Base-by-base conservation (phyloP, 1,140 invertebrate genomes). In the Fopius arisanus region DNA sequence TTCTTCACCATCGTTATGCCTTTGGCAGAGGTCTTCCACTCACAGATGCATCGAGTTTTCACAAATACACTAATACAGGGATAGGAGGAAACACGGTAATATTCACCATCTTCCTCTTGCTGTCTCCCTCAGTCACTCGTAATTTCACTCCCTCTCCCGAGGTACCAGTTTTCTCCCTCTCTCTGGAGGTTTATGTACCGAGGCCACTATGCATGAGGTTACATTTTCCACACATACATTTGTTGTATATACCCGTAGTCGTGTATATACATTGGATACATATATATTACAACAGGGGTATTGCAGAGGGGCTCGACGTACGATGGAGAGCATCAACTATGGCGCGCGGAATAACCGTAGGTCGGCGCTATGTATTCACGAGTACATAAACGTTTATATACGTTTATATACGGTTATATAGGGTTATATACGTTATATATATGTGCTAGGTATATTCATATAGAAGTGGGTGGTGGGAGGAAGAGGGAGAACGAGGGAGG, bases 261-360 rank as follows among this genome's bases (percentile, higher is more conserved):
- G 54, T 59, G 23, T 28, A 59, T 59, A 66, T 66, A 29, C 12
- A 66, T 67, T 19, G 14, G 9, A n/a, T 48, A 51, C 14, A 28
- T 43, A 68, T 68, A 68, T 43, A 68, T 68, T 68, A 26, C 21
- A 40, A 59, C 54, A 26, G 23, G 7, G 26, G 67, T 67, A 67
- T 67, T 67, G 66, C 51, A 26, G 51, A 43, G 43, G n/a, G 43
- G 5, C 43, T 48, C 43, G 33, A 40, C 65, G 65, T 67, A 40
- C 31, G 65, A 67, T 66, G 63, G 28, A 66, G 33, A 66, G 65
- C 33, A 37, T 67, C 63, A 59, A 59, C 54, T 59, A 59, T 59
- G 54, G 54, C 54, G 54, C 33, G 54, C 65, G 54, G 23, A 26
- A 59, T 67, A 40, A 67, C 65, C 31, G 37, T 67, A 67, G 65